phyloP scores from a whole-genome alignment of 1,140 invertebrate genomes.

The Pseudomyrmex concolor region DNA sequence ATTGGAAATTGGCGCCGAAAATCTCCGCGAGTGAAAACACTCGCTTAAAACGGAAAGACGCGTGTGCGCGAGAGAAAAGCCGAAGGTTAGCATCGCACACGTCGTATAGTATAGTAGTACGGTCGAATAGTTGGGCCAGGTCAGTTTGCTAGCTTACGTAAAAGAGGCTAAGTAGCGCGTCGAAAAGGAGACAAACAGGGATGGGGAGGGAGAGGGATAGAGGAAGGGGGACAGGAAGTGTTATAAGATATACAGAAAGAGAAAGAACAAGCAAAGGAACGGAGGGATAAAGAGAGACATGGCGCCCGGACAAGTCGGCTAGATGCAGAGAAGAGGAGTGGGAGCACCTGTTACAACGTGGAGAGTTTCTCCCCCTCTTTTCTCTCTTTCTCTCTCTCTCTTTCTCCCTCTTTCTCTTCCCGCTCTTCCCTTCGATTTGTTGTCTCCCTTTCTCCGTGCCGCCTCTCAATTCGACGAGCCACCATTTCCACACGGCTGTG shows the following conservation, averaged over 20 bases:
- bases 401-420: slow-evolving; percentile 12
- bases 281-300: slow-evolving; percentile 34
- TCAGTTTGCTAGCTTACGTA: slow-evolving; percentile 74
- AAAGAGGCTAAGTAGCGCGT: slow-evolving; percentile 63
- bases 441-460: slow-evolving; percentile 25
- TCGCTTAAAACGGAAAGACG: neutral
- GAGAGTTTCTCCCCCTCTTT: slow-evolving; percentile 44
- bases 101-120: slow-evolving; percentile 27
- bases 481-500: slow-evolving; percentile 13
- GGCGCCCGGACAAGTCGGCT: slow-evolving; percentile 29
- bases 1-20: neutral
- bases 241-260: slow-evolving; percentile 43
- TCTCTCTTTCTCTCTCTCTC: neutral
- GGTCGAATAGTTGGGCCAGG: slow-evolving; percentile 71
- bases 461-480: slow-evolving; percentile 29
- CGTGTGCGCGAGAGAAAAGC: slow-evolving; percentile 13
- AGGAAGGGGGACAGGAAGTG: slow-evolving; percentile 39
- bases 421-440: slow-evolving; percentile 2
- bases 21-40: neutral
- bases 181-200: slow-evolving; percentile 45
- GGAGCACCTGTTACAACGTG: slow-evolving; percentile 77
- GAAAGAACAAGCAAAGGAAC: neutral
- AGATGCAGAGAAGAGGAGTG: slow-evolving; percentile 35
- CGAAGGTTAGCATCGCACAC: slow-evolving; percentile 23
- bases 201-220: slow-evolving; percentile 26